Evolutionary conservation across 1,140 invertebrate species (phyloP).

Genomic region (Drosophila albomicans): DNA sequence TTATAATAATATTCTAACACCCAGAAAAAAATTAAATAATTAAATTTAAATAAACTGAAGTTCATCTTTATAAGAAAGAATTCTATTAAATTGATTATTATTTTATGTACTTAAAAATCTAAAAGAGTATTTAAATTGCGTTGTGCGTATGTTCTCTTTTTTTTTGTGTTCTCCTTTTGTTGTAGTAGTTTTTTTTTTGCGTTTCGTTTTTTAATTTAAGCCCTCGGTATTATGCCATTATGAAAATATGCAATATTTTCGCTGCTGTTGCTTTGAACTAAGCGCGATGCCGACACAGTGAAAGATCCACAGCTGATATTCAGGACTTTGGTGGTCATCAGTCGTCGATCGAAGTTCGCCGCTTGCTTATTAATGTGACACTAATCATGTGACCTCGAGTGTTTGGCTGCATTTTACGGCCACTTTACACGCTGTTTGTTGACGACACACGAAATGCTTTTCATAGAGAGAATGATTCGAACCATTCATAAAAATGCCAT

Average conservation of each 20-base stretch:
- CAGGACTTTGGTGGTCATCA: conserved; percentile 2
- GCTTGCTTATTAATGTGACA: conserved; percentile 66
- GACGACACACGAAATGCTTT: conserved; percentile 59
- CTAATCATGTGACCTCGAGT: conserved; percentile 78
- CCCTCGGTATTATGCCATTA: conserved; percentile 22
- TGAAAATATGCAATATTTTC: conserved; percentile 38
- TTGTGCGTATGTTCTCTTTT: neutral
- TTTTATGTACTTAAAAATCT: no score
- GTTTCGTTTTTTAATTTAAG: conserved; percentile 17
- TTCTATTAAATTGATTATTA: no score
- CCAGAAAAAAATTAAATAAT: no score
- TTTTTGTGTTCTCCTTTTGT: neutral
- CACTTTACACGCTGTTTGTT: conserved; percentile 74
- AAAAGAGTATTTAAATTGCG: conserved; percentile 13
- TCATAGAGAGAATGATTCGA: conserved; percentile 50
- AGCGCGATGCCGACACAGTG: conserved; percentile 34
- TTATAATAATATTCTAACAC: no score
- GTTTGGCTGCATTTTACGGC: conserved; percentile 62
- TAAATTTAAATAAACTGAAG: no score
- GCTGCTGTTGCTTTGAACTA: conserved; percentile 48
- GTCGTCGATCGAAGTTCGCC: neutral
- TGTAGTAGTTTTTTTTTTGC: neutral
- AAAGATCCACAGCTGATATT: conserved; percentile 2
- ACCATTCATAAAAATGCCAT: conserved; percentile 78
- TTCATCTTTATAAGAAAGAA: no score